Evolutionary conservation across 2,797 vertebrate species (phyloP), one percentile per base, ranked within the genome.

Genomic region (Pseudotriccus pelzelni): DNA sequence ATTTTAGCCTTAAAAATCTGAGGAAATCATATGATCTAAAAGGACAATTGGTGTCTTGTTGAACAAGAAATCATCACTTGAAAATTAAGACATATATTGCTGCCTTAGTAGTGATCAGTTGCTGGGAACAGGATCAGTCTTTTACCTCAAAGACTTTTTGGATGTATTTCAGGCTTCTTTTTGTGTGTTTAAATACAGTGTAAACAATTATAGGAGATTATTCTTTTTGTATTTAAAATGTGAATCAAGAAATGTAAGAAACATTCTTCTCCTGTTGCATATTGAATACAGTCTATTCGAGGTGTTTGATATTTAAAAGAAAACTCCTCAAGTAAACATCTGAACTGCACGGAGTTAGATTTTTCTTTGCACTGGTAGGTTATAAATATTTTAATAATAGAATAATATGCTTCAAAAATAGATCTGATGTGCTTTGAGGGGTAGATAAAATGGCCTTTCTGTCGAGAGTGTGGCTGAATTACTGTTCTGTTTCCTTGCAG

Each of bases 401-500:
- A 72, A 72, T 32, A 84, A 49, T 47, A 58, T 12, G 19, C 49
- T 73, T 85, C 37, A 56, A 78, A 88, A 90, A 63, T 69, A 67
- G 37, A 44, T 64, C 32, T 39, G 47, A 5, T 80, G n/a, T 79
- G 10, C 67, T 90, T 60, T 70, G 56, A 79, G 50, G 62, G 34
- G 14, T 70, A n/a, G 82, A 20, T 75, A 23, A 85, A 87, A 83
- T 39, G 37, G 36, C 76, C 50, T 80, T 87, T 90, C 36, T 89
- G 68, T 74, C 13, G 50, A 56, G 28, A 90, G 17, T 41, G 20
- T 72, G 89, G 32, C 79, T 97, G 58, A 98, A 74, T 84, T 92
- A 76, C 46, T 89, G 5, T 96, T 97, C 83, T 86, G 67, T 97
- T 97, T 97, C 36, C 24, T 97, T 98, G 80, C 96, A 99, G 99